A percentile compares a stretch with the other conserved stretches of the same genome.
phyloP scores from a whole-genome alignment of 1,140 invertebrate genomes.

The Cardiocondyla obscurior region DNA sequence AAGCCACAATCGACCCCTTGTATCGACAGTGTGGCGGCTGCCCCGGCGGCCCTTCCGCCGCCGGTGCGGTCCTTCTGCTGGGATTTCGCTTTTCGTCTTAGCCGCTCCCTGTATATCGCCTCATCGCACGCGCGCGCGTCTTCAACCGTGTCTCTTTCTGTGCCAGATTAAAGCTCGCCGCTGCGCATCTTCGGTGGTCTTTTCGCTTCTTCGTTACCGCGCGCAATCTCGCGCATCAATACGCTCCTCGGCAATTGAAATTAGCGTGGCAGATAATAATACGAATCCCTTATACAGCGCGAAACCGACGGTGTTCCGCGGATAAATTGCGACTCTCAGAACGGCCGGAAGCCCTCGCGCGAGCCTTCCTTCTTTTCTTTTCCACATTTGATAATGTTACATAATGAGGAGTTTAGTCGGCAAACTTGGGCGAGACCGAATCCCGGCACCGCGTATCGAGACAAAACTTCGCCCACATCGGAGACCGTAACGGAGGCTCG shows the following conservation, averaged over 20 bases:
- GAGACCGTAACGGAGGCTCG: slow-evolving; percentile 42
- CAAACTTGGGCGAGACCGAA: slow-evolving; percentile 3
- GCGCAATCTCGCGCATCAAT: background rate
- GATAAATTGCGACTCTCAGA: too few species aligned
- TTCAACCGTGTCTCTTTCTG: slow-evolving; percentile 6
- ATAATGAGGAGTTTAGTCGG: background rate
- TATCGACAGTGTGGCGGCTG: slow-evolving; percentile 77
- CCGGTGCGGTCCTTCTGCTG: slow-evolving; percentile 28
- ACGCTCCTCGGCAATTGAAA: background rate
- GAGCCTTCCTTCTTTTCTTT: background rate
- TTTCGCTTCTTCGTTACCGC: background rate
- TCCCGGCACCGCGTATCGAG: slow-evolving; percentile 30
- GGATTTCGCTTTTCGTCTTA: slow-evolving; percentile 78
- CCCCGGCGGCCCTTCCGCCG: background rate
- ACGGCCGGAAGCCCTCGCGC: too few species aligned
- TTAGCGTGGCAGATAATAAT: too few species aligned
- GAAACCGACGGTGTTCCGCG: too few species aligned
- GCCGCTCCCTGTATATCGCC: slow-evolving; percentile 77
- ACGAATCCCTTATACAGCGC: too few species aligned
- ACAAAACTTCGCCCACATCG: slow-evolving; percentile 1
- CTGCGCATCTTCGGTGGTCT: slow-evolving; percentile 61
- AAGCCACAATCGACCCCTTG: slow-evolving; percentile 80
- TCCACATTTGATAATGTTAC: background rate
- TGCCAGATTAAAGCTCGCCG: slow-evolving; percentile 39
- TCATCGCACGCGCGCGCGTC: slow-evolving; percentile 76